phyloP scores from a whole-genome alignment of 2,888 invertebrate genomes.

The Mechanitis mazaeus region DNA sequence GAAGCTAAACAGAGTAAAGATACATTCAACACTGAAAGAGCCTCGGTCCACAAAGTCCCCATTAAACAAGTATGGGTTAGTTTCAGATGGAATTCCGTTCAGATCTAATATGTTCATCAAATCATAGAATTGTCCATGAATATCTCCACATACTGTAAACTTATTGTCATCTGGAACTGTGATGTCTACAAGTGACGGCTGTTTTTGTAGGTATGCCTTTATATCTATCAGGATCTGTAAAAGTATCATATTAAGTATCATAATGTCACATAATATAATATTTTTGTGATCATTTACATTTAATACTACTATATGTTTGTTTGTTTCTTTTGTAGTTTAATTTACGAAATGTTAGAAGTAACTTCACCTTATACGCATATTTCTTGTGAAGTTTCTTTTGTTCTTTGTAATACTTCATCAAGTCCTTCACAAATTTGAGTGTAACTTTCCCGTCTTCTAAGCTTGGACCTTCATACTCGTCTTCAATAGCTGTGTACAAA shows the following conservation, averaged over 20 bases:
- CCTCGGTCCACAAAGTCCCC: slow-evolving; percentile 99
- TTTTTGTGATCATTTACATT: no score
- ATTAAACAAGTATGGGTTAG: slow-evolving; percentile 98
- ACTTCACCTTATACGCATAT: slow-evolving; percentile 93
- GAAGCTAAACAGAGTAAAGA: slow-evolving; percentile 97
- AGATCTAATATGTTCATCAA: slow-evolving; percentile 97
- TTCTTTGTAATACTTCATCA: slow-evolving; percentile 92
- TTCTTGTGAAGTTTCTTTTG: slow-evolving; percentile 96
- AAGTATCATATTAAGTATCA: slow-evolving; percentile 7
- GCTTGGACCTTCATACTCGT: slow-evolving; percentile 93
- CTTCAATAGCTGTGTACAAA: slow-evolving; percentile 87
- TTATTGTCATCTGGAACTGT: slow-evolving; percentile 89
- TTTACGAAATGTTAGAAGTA: background rate
- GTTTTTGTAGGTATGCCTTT: slow-evolving; percentile 87
- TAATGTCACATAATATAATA: background rate
- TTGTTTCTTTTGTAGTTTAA: background rate
- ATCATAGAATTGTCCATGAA: slow-evolving; percentile 99
- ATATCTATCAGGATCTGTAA: slow-evolving; percentile 93
- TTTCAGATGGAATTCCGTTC: slow-evolving; percentile 96
- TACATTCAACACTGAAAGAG: slow-evolving; percentile 99
- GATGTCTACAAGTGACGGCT: slow-evolving; percentile 94
- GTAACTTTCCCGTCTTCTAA: slow-evolving; percentile 93
- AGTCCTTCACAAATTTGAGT: slow-evolving; percentile 88
- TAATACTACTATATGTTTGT: no score
- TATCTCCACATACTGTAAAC: slow-evolving; percentile 99